These are phyloP conservation scores for Ormyrus thymus DNA, from an alignment of 2,888 invertebrate genomes.

Conservation along the genomic window DNA sequence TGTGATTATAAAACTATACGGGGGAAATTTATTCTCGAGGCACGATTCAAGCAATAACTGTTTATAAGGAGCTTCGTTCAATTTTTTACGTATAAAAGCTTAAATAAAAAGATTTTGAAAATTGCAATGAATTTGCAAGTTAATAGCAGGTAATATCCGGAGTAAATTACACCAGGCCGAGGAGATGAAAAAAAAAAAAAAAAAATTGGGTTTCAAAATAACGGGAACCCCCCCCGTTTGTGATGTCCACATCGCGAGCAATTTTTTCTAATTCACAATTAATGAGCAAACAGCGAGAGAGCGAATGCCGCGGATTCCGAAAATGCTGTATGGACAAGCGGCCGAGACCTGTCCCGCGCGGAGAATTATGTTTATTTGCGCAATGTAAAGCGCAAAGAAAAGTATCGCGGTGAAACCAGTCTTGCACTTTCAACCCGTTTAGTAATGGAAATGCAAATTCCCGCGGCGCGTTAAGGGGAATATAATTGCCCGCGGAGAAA, in stretches of 20 bases:
- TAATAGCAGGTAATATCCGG: too few relatives aligned
- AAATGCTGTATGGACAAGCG: conserved; percentile 16
- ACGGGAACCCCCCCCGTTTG: not conserved
- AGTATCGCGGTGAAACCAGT: conserved; percentile 9
- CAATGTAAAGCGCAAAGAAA: conserved; percentile 12
- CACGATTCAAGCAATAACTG: too few relatives aligned
- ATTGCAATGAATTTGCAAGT: too few relatives aligned
- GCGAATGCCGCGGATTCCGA: conserved; percentile 27
- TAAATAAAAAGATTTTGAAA: too few relatives aligned
- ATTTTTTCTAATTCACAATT: conserved; percentile 17
- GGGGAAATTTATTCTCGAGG: too few relatives aligned
- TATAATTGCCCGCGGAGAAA: conserved; percentile 13
- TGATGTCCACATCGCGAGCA: conserved; percentile 15
- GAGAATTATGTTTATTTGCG: conserved; percentile 37
- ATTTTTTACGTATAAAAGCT: too few relatives aligned
- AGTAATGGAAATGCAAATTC: conserved; percentile 34
- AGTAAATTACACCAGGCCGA: too few relatives aligned
- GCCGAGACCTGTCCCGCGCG: conserved; percentile 10
- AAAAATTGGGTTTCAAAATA: not conserved
- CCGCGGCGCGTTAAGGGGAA: not conserved
- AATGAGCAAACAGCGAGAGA: conserved; percentile 1
- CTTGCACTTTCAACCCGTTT: conserved; percentile 24
- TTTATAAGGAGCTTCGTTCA: too few relatives aligned
- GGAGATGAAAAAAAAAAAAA: too few relatives aligned
- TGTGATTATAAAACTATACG: too few relatives aligned